Base-by-base conservation (phyloP, 2,113 vertebrate species). In the Acanthisitta chloris region DNA sequence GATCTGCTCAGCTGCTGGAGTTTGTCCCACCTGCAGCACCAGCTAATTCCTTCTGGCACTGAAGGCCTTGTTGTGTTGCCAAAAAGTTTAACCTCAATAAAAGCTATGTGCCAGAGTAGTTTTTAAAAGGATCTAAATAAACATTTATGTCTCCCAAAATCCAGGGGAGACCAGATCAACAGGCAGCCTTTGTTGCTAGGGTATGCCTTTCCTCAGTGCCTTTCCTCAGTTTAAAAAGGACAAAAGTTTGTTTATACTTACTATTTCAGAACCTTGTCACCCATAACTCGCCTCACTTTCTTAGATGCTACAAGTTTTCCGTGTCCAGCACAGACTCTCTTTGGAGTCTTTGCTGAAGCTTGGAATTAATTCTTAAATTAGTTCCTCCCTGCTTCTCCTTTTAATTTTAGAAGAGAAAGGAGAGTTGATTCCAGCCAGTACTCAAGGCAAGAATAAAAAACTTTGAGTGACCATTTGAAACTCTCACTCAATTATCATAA, bases 401-500 rank as follows among this genome's bases (percentile, higher is more conserved):
- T 66, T 80, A 91, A 70, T 85, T 92, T 90, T 46, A 57, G 65
- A 76, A 74, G 52, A 76, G 61, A 43, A 81, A 86, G 29, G 24
- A 88, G 33, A 92, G 21, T 45, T 2, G 5, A 91, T 48, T 91
- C 38, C 5, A 5, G 36, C 36, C 79, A 51, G 9, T 46, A 85
- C 38, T 86, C 65, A 92, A 92, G 42, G 74, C 49, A 86, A 70
- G 65, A 74, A 90, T 81, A 62, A 91, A 97, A 90, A 97, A 88
- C 72, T 84, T 92, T 24, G 46, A 61, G 81, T 73, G 78, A 79
- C 52, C 58, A 86, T 82, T 88, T 85, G 88, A 66, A 97, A 92
- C 52, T 88, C 24, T 86, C 87, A 25, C 82, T 25, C 57, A 83
- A 92, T 95, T 83, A 97, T 51, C 96, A 95, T 96, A 88, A 95